Percentiles rank a stretch among this genome's conserved stretches.
Evolutionary conservation across 2,888 invertebrate species (phyloP).

Genomic region (Lithophane leautieri): DNA sequence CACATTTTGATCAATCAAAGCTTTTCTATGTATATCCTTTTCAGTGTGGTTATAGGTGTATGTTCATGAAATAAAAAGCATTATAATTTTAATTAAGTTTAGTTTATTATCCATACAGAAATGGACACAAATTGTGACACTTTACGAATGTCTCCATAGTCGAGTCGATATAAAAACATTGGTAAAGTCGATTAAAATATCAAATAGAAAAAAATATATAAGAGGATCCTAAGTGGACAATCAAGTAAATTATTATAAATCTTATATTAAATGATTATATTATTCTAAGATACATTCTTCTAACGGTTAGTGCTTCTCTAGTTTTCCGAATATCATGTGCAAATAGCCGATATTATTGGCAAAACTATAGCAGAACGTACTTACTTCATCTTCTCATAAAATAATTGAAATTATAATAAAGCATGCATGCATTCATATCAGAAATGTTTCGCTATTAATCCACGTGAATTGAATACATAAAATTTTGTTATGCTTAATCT

Average conservation of each 20-base stretch:
- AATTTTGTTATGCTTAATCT: slow-evolving; percentile 67
- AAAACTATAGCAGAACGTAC: slow-evolving; percentile 56
- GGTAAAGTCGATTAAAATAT: slow-evolving; percentile 81
- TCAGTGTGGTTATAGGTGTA: neutral
- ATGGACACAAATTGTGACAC: slow-evolving; percentile 85
- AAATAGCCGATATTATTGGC: slow-evolving; percentile 67
- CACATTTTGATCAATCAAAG: neutral
- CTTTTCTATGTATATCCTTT: too few species aligned
- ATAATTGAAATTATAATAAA: slow-evolving; percentile 51
- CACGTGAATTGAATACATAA: slow-evolving; percentile 66
- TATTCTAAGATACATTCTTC: slow-evolving; percentile 76
- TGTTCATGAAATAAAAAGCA: slow-evolving; percentile 63
- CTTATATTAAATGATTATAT: slow-evolving; percentile 84
- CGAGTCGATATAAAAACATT: slow-evolving; percentile 83
- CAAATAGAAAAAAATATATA: slow-evolving; percentile 86
- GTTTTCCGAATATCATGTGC: slow-evolving; percentile 71
- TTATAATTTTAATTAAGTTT: slow-evolving; percentile 77
- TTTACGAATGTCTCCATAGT: slow-evolving; percentile 84
- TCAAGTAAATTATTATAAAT: slow-evolving; percentile 81
- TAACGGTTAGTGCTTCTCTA: slow-evolving; percentile 74
- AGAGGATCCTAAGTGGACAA: slow-evolving; percentile 82
- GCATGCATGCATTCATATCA: slow-evolving; percentile 57
- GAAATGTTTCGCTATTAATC: slow-evolving; percentile 52
- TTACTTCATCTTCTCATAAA: slow-evolving; percentile 54
- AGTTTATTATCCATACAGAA: slow-evolving; percentile 87